phyloP scores from a whole-genome alignment of 2,113 vertebrate species.

The Notothenia coriiceps region DNA sequence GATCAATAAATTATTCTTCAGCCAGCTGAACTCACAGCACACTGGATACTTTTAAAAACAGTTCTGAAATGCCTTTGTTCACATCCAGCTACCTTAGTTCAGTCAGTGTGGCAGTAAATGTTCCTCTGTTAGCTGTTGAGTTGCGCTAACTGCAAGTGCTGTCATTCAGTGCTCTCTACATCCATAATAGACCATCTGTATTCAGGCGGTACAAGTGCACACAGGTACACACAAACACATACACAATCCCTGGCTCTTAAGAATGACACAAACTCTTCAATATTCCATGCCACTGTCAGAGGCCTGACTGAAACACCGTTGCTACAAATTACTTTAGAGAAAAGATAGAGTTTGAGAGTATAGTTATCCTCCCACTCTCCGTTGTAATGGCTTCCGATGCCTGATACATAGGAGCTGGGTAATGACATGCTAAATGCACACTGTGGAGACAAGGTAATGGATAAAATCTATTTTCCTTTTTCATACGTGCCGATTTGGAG shows the following conservation, averaged over 20 bases:
- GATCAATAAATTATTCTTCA: conserved; percentile 54
- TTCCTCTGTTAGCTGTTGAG: conserved; percentile 46
- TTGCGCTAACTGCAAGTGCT: conserved; percentile 47
- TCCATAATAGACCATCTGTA: conserved; percentile 59
- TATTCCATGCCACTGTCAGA: conserved; percentile 49
- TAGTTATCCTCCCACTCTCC: conserved; percentile 58
- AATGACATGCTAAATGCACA: conserved; percentile 67
- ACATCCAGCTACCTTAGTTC: conserved; percentile 25
- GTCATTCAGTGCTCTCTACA: conserved; percentile 47
- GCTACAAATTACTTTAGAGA: conserved; percentile 55
- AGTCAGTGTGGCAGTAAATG: conserved; percentile 30
- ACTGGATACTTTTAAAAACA: conserved; percentile 36
- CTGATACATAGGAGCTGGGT: conserved; percentile 50
- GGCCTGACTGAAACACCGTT: conserved; percentile 47
- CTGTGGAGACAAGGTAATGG: conserved; percentile 56
- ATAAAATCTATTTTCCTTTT: conserved; percentile 67
- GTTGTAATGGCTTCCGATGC: conserved; percentile 52
- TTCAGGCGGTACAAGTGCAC: conserved; percentile 29
- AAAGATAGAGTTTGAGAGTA: conserved; percentile 53
- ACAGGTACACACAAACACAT: conserved; percentile 15
- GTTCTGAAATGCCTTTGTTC: conserved; percentile 37
- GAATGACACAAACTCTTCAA: conserved; percentile 50
- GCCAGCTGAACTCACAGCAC: conserved; percentile 27
- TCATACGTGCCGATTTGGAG: conserved; percentile 66
- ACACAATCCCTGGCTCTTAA: conserved; percentile 22